A percentile compares a stretch with the other conserved stretches of the same genome.
Evolutionary conservation across 2,113 vertebrate species (phyloP).

Genomic region (Rhynchomys soricoides): DNA sequence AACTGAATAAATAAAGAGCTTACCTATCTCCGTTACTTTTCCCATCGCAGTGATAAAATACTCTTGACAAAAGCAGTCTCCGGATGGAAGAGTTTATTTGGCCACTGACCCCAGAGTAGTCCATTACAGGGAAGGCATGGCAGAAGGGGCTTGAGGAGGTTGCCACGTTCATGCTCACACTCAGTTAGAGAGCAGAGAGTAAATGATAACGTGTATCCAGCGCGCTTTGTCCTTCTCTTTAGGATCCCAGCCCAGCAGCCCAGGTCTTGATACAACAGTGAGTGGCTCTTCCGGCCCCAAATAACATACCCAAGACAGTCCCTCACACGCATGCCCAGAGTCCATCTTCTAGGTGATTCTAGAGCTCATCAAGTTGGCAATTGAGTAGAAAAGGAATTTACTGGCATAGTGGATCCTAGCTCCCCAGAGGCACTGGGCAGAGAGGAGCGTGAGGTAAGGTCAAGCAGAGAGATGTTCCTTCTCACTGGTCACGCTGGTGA

Average conservation of each 20-base stretch:
- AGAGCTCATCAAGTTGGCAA: not conserved
- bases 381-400: not conserved
- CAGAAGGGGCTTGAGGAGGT: too few relatives aligned
- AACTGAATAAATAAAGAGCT: not conserved
- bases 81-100: not conserved
- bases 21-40: not conserved
- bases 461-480: not conserved
- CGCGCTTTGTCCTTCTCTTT: not conserved
- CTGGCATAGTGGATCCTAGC: too few relatives aligned
- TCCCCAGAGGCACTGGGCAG: not conserved
- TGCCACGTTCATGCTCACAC: not conserved
- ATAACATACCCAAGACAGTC: not conserved
- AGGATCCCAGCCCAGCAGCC: not conserved
- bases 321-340: not conserved
- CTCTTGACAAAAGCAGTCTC: not conserved
- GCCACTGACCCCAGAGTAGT: not conserved
- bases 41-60: not conserved
- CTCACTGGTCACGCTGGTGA: not conserved
- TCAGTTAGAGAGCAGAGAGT: not conserved
- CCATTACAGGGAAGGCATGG: not conserved
- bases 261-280: too few relatives aligned
- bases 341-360: not conserved
- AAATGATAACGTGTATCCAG: too few relatives aligned
- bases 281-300: not conserved
- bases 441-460: rapidly evolving